Conservation (phyloP, 1,140 invertebrate genomes). For the Ips nitidus region DNA sequence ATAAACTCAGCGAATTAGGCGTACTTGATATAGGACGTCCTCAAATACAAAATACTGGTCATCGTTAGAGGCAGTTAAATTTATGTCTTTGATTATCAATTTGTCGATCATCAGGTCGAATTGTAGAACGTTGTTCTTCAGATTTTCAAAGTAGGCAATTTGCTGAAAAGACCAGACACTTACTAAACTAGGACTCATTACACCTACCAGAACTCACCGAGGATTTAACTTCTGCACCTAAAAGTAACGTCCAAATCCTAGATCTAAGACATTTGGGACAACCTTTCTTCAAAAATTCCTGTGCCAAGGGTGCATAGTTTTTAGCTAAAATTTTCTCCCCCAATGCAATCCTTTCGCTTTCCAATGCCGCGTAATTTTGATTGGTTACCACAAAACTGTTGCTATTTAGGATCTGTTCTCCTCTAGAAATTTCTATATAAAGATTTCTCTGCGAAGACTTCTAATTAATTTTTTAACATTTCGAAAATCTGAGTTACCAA, state of each 20-base stretch:
- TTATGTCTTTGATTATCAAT: constrained; percentile 93
- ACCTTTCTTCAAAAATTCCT: constrained; percentile 85
- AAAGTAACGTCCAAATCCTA: constrained; percentile 77
- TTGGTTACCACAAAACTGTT: constrained; percentile 60
- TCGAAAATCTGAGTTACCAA: constrained; percentile 51
- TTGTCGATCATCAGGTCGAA: constrained; percentile 93
- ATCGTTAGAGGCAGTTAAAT: constrained; percentile 93
- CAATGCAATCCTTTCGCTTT: constrained; percentile 65
- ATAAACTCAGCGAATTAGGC: constrained; percentile 6
- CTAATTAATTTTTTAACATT: constrained; percentile 1
- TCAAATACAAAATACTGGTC: constrained; percentile 98
- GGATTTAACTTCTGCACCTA: constrained; percentile 70
- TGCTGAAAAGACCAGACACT: constrained; percentile 63
- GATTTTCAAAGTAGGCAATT: constrained; percentile 74
- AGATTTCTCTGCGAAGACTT: constrained; percentile 59
- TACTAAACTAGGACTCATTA: constrained; percentile 1
- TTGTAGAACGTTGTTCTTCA: constrained; percentile 81
- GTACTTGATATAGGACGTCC: constrained; percentile 90
- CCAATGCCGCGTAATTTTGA: constrained; percentile 61
- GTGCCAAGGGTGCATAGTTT: constrained; percentile 72
- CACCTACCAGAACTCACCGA: constrained; percentile 30
- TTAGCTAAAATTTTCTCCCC: constrained; percentile 67
- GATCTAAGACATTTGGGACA: constrained; percentile 76
- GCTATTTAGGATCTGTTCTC: constrained; percentile 68
- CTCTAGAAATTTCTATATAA: constrained; percentile 68